Conservation (phyloP, 2,888 invertebrate genomes). For the Crematogaster levior region DNA sequence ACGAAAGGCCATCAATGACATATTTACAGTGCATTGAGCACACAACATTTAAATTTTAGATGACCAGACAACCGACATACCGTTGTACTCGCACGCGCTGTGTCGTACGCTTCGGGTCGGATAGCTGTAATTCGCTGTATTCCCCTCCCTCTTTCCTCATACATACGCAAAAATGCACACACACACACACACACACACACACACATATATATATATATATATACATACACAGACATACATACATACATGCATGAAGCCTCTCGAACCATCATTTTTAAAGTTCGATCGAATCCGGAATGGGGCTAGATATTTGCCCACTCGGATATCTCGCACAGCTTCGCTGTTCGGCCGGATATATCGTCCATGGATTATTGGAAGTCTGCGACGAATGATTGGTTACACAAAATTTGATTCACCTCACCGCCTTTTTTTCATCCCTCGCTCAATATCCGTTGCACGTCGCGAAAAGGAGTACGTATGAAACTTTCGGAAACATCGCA, state of each 20-base stretch:
- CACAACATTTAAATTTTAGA: conserved; percentile 81
- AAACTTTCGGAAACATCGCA: neutral
- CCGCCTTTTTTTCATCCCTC: conserved; percentile 31
- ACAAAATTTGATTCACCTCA: conserved; percentile 63
- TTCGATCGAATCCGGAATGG: conserved; percentile 66
- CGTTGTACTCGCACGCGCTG: conserved; percentile 74
- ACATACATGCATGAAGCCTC: conserved; percentile 8
- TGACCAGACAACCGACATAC: conserved; percentile 75
- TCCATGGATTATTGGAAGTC: conserved; percentile 70
- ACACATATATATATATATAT: neutral
- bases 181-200: too few relatives aligned
- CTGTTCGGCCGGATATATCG: conserved; percentile 60
- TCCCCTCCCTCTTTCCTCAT: conserved; percentile 53
- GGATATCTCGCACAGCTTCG: conserved; percentile 62
- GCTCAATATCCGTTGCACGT: conserved; percentile 41
- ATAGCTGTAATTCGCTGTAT: conserved; percentile 78
- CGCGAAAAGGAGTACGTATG: conserved; percentile 19
- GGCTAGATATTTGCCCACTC: conserved; percentile 65
- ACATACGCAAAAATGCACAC: neutral
- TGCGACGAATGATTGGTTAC: conserved; percentile 68
- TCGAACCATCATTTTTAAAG: conserved; percentile 71
- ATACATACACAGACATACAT: too few relatives aligned
- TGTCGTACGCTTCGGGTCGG: conserved; percentile 69
- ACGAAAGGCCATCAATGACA: conserved; percentile 65
- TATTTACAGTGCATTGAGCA: conserved; percentile 75